phyloP scores from a whole-genome alignment of 2,797 vertebrate species.

The Coregonus sp. region DNA sequence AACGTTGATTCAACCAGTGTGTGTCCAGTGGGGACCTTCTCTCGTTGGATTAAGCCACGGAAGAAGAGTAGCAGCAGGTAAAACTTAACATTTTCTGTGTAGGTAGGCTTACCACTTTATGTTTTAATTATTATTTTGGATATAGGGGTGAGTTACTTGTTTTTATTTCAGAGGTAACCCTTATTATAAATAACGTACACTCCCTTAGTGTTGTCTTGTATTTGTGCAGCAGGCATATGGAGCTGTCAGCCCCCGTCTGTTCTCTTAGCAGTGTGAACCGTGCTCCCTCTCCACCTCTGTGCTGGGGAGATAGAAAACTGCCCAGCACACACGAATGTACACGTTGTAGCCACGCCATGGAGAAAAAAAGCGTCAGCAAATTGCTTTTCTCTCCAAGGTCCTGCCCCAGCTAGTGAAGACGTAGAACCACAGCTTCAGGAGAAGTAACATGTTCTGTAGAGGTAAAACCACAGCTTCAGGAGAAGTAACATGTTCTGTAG shows the following conservation, averaged over 20 bases:
- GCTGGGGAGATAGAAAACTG: constrained; percentile 32
- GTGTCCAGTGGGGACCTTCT: too few species aligned
- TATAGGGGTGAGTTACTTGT: too few species aligned
- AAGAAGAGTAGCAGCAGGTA: too few species aligned
- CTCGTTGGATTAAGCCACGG: too few species aligned
- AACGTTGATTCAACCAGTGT: too few species aligned
- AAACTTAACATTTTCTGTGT: too few species aligned
- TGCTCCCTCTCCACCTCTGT: constrained; percentile 29
- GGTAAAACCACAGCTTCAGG: too few species aligned
- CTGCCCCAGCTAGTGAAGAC: not conserved
- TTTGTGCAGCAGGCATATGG: constrained; percentile 25
- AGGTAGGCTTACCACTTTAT: too few species aligned
- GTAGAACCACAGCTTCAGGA: too few species aligned
- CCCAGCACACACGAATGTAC: constrained; percentile 43
- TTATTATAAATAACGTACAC: too few species aligned
- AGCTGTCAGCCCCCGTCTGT: constrained; percentile 22
- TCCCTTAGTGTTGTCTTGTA: constrained; percentile 25
- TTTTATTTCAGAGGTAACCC: too few species aligned
- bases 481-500: not conserved
- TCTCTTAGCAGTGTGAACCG: constrained; percentile 23
- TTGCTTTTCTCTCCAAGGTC: constrained; percentile 37
- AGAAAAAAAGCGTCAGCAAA: constrained; percentile 47
- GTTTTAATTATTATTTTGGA: too few species aligned
- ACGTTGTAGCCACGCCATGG: constrained; percentile 28
- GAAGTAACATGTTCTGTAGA: not conserved